Evolutionary conservation across 2,113 vertebrate species (phyloP), one percentile per base, ranked within the genome.

Genomic region (Apeltes quadracus): DNA sequence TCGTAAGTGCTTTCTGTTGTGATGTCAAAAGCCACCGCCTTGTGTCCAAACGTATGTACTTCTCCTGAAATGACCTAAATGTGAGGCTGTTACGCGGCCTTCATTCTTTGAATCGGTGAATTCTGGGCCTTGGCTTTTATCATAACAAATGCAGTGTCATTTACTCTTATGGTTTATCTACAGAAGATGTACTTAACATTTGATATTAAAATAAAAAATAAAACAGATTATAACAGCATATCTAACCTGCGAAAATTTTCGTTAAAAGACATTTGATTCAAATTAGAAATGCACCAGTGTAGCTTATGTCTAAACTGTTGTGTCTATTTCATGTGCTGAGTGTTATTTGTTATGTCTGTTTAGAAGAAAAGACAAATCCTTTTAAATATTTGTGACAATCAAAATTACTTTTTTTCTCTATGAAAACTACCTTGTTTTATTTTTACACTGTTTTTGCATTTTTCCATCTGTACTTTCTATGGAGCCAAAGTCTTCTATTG

Each of bases 11-110:
- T 80, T 75, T 76, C 81, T 88, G 78, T 82, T 73, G 74, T 55
- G 91, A 94, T 92, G 92, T 91, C 36, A 92, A 93, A 93, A 90
- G 92, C 91, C 92, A 93, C 79, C 11, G 84, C 90, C 77, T 72
- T 72, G 64, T 78, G 58, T 34, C 68, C 10, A 79, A 78, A 74
- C 32, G 50, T 59, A 69, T 22, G 15, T 11, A 54, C 53, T 63
- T 46, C 10, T 22, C 39, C 29, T 69, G 22, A 50, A 67, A 61
- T 44, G 20, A 22, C 14, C 16, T 20, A 27, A 43, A 18, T 23
- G 22, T 5, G 50, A 18, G 11, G 51, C 51, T 27, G 51, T 27
- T 29, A 3, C 51, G 15, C 14, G 32, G 5, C 27, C 14, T n/a
- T 36, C 22, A 10, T 16, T 44, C 4, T 43, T 72, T 46, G 38